Conservation (phyloP, 1,140 invertebrate species). For the Dolichoris vasculosae region DNA sequence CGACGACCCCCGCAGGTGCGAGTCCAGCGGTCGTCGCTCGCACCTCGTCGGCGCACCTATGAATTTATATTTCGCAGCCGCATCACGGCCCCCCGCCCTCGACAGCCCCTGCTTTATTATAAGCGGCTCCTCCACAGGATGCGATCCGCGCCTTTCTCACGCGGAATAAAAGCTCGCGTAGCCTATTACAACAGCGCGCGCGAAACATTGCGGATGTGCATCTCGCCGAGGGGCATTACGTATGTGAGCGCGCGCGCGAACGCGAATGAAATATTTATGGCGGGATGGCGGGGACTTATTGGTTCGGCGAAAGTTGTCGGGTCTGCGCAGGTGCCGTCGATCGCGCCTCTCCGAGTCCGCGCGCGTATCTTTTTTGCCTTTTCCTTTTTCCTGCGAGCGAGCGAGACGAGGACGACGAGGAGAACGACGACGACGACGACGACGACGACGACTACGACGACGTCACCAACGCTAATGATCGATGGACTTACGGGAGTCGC, state of each 20-base stretch:
- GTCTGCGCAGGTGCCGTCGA: neutral
- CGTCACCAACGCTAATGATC: constrained; percentile 54
- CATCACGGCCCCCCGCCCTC: neutral
- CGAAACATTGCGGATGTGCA: constrained; percentile 60
- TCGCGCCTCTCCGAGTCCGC: neutral
- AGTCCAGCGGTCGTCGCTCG: constrained; percentile 29
- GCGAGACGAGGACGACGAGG: neutral
- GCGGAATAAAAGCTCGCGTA: constrained; percentile 57
- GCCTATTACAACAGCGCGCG: constrained; percentile 13
- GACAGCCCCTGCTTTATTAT: constrained; percentile 23
- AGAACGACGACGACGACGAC: neutral
- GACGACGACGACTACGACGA: constrained; percentile 50
- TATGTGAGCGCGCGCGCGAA: constrained; percentile 55
- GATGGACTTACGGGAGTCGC: constrained; percentile 18
- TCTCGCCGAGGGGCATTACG: constrained; percentile 56
- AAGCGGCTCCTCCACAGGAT: constrained; percentile 56
- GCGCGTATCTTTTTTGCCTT: constrained; percentile 29
- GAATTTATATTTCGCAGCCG: constrained; percentile 61
- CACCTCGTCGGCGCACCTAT: constrained; percentile 54
- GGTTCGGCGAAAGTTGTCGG: constrained; percentile 59
- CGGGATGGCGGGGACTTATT: constrained; percentile 59
- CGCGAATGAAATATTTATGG: constrained; percentile 65
- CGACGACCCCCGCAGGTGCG: constrained; percentile 39
- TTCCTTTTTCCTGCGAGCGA: constrained; percentile 17
- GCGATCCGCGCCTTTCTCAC: constrained; percentile 57